phyloP scores from a whole-genome alignment of 2,888 invertebrate genomes.

The Drosophila nigricruria region DNA sequence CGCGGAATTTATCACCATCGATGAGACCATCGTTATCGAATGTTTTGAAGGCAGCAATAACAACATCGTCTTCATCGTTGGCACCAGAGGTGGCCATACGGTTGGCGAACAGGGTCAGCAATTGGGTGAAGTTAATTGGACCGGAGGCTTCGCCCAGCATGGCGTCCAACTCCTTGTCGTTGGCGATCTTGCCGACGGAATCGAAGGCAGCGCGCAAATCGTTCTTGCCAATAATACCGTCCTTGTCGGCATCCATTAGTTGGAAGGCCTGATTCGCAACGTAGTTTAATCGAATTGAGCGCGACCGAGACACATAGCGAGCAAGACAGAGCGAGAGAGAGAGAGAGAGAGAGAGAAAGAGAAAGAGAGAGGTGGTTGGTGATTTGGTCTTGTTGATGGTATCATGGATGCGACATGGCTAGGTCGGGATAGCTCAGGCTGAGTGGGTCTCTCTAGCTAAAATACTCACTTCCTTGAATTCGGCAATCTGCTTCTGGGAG shows the following conservation, averaged over 20 bases:
- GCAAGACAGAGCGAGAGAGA: conserved; percentile 42
- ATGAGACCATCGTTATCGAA: conserved; percentile 96
- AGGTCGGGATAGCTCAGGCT: conserved; percentile 19
- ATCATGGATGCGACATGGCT: conserved; percentile 34
- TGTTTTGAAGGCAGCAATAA: conserved; percentile 95
- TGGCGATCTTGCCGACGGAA: conserved; percentile 94
- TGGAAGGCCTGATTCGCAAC: conserved; percentile 91
- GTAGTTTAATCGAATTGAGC: neutral
- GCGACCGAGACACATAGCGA: conserved; percentile 22
- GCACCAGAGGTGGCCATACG: conserved; percentile 96
- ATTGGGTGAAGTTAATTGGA: conserved; percentile 97
- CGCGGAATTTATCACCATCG: conserved; percentile 95
- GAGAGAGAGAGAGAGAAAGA: conserved; percentile 52
- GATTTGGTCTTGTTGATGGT: conserved; percentile 68
- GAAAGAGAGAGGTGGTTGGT: conserved; percentile 75
- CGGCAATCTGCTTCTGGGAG: conserved; percentile 97
- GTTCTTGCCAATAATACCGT: conserved; percentile 95
- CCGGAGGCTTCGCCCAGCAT: conserved; percentile 95
- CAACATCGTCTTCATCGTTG: conserved; percentile 95
- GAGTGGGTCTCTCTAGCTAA: conserved; percentile 12
- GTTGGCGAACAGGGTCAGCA: conserved; percentile 95
- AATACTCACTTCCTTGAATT: conserved; percentile 94
- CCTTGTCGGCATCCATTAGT: conserved; percentile 98
- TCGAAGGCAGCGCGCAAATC: conserved; percentile 97
- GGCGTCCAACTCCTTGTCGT: conserved; percentile 95